A percentile compares a stretch with the other conserved stretches of the same genome.
Evolutionary conservation across 2,113 vertebrate genomes (phyloP).

Genomic region (Elanoides forficatus): DNA sequence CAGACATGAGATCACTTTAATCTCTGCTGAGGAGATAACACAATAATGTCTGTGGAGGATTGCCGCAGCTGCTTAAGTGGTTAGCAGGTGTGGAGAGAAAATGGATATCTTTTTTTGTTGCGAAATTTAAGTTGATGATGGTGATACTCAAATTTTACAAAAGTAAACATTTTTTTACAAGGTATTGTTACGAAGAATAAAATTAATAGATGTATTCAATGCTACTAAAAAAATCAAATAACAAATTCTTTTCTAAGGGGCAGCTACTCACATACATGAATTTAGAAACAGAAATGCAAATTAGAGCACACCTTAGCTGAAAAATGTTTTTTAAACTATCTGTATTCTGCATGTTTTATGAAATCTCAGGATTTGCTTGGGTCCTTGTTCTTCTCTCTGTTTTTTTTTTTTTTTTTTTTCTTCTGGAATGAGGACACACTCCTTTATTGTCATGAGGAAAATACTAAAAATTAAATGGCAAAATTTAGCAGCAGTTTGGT

Average conservation of each 20-base stretch:
- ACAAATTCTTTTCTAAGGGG: not conserved
- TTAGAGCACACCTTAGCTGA: not conserved
- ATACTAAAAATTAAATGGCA: not conserved
- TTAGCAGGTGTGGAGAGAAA: not conserved
- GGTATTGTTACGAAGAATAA: not conserved
- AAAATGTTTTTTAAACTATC: not conserved
- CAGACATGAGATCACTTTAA: not conserved
- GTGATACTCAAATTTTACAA: not conserved
- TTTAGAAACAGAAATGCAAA: not conserved
- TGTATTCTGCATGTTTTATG: not conserved
- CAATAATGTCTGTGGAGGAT: not conserved
- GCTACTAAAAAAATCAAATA: not conserved
- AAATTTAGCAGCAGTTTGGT: not conserved
- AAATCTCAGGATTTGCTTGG: not conserved
- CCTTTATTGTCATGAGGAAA: not conserved
- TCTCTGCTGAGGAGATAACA: not conserved
- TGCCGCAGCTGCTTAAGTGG: not conserved
- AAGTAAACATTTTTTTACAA: not conserved
- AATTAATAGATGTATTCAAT: not conserved
- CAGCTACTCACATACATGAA: not conserved
- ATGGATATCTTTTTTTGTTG: not conserved
- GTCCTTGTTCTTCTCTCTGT: not conserved
- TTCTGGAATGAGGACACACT: not conserved
- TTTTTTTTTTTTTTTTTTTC: not conserved
- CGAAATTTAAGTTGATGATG: not conserved